Evolutionary conservation across 2,888 invertebrate species (phyloP), one percentile per base, ranked within the genome.

Genomic region (Plebejus argus): DNA sequence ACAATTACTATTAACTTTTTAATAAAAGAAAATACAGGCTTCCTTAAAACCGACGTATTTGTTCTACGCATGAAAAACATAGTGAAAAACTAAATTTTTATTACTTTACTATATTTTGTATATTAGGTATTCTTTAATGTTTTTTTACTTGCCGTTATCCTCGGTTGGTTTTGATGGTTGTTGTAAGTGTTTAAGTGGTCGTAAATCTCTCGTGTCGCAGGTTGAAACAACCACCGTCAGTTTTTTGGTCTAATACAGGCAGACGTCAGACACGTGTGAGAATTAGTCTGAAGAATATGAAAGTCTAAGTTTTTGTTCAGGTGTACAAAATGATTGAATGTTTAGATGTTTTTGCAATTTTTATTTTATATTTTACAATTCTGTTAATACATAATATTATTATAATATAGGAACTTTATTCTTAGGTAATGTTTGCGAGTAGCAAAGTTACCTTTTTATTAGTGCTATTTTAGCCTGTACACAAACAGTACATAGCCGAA

Each of bases 131-230:
- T 66, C 28, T 53, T 53, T 53, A 53, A 53, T 28, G 66, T 1
- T 1, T 66, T 66, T 66, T 61, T 66, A 6, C 15, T 66, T 66
- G 66, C 66, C 66, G 66, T 72, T 72, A 72, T 45, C 39, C 45
- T 35, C 72, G 72, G 45, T 20, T 39, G 72, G 20, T 72, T 72
- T 72, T 72, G 72, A 72, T 72, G 72, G 72, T 18, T 45, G 45
- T 66, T 66, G 23, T 20, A 45, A 72, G 45, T 72, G 72, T 45
- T 71, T 39, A 35, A 39, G 72, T 72, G 72, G 72, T 45, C 45
- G 39, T 72, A 72, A 72, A 72, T 72, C 72, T 45, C 20, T 72
- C 20, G 8, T 18, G 72, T 39, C 72, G 72, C 45, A 39, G 70
- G 45, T 33, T 66, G 15, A 33, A 66, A 66, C 66, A 66, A 66